Base-by-base conservation (phyloP, 1,140 invertebrate genomes). In the Leguminivora glycinivorella region DNA sequence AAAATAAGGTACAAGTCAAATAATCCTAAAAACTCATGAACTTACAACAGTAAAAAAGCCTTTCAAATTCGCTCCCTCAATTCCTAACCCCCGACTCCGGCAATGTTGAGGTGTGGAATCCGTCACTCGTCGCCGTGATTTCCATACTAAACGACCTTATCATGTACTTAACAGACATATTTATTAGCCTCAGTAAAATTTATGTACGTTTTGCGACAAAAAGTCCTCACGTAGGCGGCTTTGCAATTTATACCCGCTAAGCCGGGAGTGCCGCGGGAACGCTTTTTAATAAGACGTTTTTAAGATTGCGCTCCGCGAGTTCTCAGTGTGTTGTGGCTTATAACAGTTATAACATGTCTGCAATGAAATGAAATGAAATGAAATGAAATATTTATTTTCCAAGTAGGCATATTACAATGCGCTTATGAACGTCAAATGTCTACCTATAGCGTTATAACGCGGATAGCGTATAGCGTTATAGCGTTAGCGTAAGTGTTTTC, bases 131-230 rank as follows among this genome's bases (percentile, higher is more conserved):
- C 58, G 24, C 7, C 25, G 58, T 31, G 58, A 63, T 63, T 63
- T 63, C 58, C 58, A 63, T 63, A 63, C 58, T 29, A 63, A 29
- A 63, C 58, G 26, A 63, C 58, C 25, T 63, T 63, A 31, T 63
- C 58, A 63, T n/a, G n/a, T n/a, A n/a, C 58, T 63, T 63, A 24
- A 63, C 26, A 63, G 58, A 63, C 25, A 31, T 31, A 63, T 63
- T 63, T 63, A 63, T 63, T 63, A 63, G 58, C 58, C 58, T 14
- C 9, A 14, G 26, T 25, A 6, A 29, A 63, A 63, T 63, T 31
- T 63, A 31, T 63, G n/a, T 63, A 63, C 58, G 26, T 63, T 63
- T 63, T n/a, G 14, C 26, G 58, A 63, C 58, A 63, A 63, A 22
- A 17, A 17, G 58, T 63, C 26, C 17, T 63, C 58, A 31, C 26